phyloP scores from a whole-genome alignment of 2,888 invertebrate genomes.

The Scaptomyza polygonia region DNA sequence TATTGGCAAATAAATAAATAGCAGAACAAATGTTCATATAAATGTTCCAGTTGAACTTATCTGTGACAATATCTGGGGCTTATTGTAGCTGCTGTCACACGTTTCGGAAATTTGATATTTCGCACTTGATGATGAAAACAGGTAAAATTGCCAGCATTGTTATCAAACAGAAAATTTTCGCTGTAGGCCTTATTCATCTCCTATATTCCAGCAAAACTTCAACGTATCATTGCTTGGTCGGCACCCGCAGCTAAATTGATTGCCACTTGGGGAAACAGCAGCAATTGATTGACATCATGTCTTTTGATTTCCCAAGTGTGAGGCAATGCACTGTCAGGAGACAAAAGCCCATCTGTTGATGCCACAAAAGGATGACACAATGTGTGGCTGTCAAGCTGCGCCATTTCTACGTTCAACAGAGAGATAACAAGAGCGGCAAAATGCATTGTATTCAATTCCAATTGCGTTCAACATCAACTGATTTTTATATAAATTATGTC shows the following conservation, averaged over 20 bases:
- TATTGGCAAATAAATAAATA: too few relatives aligned
- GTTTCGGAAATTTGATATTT: constrained; percentile 85
- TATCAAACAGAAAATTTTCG: constrained; percentile 27
- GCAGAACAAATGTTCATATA: too few relatives aligned
- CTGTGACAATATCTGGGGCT: constrained; percentile 42
- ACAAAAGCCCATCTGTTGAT: constrained; percentile 1
- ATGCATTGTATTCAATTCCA: background rate
- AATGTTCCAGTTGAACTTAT: constrained; percentile 35
- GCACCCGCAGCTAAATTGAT: constrained; percentile 38
- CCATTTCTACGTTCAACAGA: constrained; percentile 17
- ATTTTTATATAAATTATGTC: background rate
- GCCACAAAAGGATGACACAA: constrained; percentile 7
- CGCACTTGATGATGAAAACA: constrained; percentile 68
- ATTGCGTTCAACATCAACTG: background rate
- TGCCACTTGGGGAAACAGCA: constrained; percentile 37
- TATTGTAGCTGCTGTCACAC: constrained; percentile 73
- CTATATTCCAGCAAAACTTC: background rate
- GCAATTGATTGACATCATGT: constrained; percentile 55
- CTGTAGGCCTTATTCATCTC: constrained; percentile 28
- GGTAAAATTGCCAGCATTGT: constrained; percentile 35
- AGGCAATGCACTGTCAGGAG: constrained; percentile 33
- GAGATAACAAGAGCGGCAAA: background rate
- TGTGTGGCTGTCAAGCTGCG: constrained; percentile 11
- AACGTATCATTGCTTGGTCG: constrained; percentile 7
- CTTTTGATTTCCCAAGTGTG: constrained; percentile 74